These are phyloP conservation scores for Microcebus lehilahytsara DNA, from an alignment of 2,113 vertebrate species.

Conservation along the genomic window DNA sequence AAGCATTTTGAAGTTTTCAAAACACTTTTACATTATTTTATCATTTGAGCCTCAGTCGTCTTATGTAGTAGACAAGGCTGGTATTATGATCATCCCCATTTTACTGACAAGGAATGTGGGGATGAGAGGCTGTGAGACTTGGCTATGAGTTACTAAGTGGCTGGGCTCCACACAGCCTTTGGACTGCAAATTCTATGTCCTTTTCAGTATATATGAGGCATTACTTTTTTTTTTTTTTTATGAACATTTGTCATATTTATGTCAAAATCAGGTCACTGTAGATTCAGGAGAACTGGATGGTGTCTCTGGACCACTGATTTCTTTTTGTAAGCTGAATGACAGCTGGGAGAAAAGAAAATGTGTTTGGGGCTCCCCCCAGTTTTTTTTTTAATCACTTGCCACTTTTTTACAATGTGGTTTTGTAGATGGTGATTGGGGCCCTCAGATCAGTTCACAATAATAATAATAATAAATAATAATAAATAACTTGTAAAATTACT, in stretches of 20 bases:
- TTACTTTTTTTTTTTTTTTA: neutral
- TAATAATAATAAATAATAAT: neutral
- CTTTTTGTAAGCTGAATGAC: neutral
- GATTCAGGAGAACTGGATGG: neutral
- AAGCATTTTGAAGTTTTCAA: neutral
- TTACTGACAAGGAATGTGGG: neutral
- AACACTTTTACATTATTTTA: neutral
- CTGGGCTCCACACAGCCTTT: neutral
- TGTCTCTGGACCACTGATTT: neutral
- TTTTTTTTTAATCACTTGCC: neutral
- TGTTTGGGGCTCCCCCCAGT: neutral
- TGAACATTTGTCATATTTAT: neutral
- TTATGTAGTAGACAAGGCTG: neutral
- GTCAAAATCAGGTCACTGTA: neutral
- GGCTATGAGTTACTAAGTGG: neutral
- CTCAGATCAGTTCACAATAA: neutral
- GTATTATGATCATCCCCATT: neutral
- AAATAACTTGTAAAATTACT: neutral
- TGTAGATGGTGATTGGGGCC: neutral
- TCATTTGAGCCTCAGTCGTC: neutral
- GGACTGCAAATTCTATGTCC: neutral
- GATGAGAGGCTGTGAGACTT: neutral
- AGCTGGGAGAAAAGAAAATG: neutral
- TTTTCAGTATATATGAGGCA: neutral
- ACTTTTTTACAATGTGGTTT: neutral